Conservation (phyloP, 2,113 vertebrate genomes). For the Microtus montanus region DNA sequence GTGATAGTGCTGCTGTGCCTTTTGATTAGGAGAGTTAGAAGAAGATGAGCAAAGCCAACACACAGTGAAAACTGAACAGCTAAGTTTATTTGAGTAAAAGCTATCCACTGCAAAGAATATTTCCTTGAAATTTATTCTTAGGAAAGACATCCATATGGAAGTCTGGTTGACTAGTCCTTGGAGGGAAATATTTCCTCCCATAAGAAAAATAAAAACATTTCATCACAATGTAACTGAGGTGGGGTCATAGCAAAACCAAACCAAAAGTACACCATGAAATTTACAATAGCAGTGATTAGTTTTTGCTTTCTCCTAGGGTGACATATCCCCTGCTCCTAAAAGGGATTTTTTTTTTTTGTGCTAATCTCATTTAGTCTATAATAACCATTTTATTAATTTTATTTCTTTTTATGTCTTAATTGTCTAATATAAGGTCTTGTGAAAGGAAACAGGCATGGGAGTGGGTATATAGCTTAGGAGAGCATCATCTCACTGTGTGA, state of each 20-base stretch:
- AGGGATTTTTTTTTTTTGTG: background rate
- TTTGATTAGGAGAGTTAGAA: background rate
- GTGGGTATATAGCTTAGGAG: background rate
- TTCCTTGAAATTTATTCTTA: conserved; percentile 50
- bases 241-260: background rate
- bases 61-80: background rate
- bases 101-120: background rate
- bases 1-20: background rate
- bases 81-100: conserved; percentile 18
- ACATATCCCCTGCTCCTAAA: background rate
- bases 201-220: conserved; percentile 42
- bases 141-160: conserved; percentile 5
- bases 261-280: conserved; percentile 8
- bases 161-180: conserved; percentile 22
- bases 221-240: background rate
- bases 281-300: background rate
- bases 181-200: conserved; percentile 1
- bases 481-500: background rate
- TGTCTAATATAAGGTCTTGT: background rate
- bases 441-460: background rate
- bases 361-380: background rate
- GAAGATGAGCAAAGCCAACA: background rate
- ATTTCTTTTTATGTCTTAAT: background rate
- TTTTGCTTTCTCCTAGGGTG: conserved; percentile 34
- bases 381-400: background rate